Base-by-base conservation (phyloP, 2,888 invertebrate genomes). In the Plebejus melissa region DNA sequence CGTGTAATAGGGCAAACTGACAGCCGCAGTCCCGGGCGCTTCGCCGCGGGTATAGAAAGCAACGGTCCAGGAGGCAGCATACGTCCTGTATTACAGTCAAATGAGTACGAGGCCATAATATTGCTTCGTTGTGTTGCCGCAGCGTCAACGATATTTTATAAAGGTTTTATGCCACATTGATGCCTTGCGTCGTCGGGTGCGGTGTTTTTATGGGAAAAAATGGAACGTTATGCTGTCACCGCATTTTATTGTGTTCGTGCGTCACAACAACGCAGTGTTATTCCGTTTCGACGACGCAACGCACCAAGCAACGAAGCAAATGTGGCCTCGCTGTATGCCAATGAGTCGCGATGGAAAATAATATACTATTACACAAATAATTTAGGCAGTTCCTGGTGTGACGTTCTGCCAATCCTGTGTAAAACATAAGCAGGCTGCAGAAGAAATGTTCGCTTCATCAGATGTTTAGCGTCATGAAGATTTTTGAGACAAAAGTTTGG, bases 1-100 rank as follows among this genome's bases (percentile, higher is more conserved):
- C 96, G 94, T 97, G 97, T 87, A 97, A 96, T 87, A 97, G 95
- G 85, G 97, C 97, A 94, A 97, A 97, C 93, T 97, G 97, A 94
- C 97, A 97, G 93, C 97, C 97, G 90, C 97, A 97, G 91, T 97
- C 97, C 88, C 97, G 96, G 82, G 96, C 95, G 89, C 95, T 94
- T 88, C 96, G 95, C 84, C 96, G 95, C 82, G 96, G 96, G 91
- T 96, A 96, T 94, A 96, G 96, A 95, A 97, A 97, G 95, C 97
- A 97, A 94, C 96, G 96, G 94, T 97, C 97, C 95, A 97, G 96
- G 82, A 97, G 94, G 90, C 97, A 97, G 96, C 97, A 97, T 88
- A 97, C 96, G 94, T 96, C 96, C 95, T 96, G 93, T 88, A 90
- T 89, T 88, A 90, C 86, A 90, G 86, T 83, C 38, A 71, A 22